These are phyloP conservation scores for Clinocottus analis DNA, from an alignment of 2,113 vertebrate genomes.

Conservation along the genomic window DNA sequence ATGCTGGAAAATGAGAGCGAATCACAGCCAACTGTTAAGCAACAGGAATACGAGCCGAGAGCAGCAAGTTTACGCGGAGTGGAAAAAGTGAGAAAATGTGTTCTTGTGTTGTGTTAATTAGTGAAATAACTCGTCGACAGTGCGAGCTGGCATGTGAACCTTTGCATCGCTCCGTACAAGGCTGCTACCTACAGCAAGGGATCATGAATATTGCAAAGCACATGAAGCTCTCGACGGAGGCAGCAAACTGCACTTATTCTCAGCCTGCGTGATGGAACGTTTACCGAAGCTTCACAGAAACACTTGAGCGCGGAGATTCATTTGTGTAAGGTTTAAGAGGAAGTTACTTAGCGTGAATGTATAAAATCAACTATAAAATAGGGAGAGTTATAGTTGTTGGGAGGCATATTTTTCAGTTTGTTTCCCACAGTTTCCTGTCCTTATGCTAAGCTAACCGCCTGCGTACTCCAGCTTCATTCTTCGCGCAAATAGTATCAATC, in stretches of 20 bases:
- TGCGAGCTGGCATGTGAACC: neutral
- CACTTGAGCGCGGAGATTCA: neutral
- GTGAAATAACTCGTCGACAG: conserved; percentile 2
- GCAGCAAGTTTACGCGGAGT: conserved; percentile 24
- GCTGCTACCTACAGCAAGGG: conserved; percentile 6
- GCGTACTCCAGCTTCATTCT: neutral
- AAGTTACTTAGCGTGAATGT: neutral
- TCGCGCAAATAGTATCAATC: neutral
- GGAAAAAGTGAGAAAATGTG: conserved; percentile 43
- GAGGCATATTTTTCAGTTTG: neutral
- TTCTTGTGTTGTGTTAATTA: conserved; percentile 30
- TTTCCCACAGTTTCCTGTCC: neutral
- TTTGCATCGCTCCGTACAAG: neutral
- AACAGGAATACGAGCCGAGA: conserved; percentile 22
- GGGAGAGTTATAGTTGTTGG: neutral
- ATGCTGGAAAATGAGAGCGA: conserved; percentile 38
- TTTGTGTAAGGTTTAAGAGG: neutral
- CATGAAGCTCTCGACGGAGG: neutral
- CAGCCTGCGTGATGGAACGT: neutral
- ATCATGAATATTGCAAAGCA: conserved; percentile 3
- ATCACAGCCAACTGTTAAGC: conserved; percentile 6
- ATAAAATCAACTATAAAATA: neutral
- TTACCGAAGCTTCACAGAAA: neutral
- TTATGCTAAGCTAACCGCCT: conserved; percentile 19
- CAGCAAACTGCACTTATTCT: neutral